These are phyloP conservation scores for Puntigrus tetrazona DNA, from an alignment of 2,113 vertebrate genomes.

Conservation along the genomic window DNA sequence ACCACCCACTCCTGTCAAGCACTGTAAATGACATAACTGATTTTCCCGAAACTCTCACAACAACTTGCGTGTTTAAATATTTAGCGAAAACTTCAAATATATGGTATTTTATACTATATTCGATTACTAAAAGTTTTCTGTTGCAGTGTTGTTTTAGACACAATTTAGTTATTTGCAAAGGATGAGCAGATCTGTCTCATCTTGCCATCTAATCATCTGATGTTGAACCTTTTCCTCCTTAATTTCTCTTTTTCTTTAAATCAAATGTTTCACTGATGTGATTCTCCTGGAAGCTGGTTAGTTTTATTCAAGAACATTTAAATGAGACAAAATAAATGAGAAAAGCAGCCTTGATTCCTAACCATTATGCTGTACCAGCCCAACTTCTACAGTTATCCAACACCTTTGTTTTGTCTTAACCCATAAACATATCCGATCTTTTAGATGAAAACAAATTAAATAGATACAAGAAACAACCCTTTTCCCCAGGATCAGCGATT, in stretches of 20 bases:
- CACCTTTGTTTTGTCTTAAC: background rate
- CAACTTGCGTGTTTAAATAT: background rate
- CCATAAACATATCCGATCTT: background rate
- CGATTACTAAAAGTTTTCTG: background rate
- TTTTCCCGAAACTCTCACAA: background rate
- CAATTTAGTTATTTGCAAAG: background rate
- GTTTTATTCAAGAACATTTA: background rate
- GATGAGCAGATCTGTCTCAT: background rate
- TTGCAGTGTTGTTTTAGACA: too few relatives aligned
- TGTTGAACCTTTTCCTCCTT: background rate
- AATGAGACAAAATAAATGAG: background rate
- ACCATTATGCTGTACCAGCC: background rate
- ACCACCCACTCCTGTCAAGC: conserved; percentile 1
- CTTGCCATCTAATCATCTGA: too few relatives aligned
- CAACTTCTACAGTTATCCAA: background rate
- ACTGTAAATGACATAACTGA: background rate
- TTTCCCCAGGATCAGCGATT: conserved; percentile 3
- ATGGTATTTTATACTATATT: background rate
- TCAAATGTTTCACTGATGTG: background rate
- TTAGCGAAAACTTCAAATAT: background rate
- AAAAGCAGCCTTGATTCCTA: background rate
- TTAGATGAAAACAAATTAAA: background rate
- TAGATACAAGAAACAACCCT: background rate
- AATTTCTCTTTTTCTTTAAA: background rate
- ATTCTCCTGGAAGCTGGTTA: background rate